These are phyloP conservation scores for Ormia ochracea DNA, from an alignment of 2,888 invertebrate genomes.

Conservation along the genomic window DNA sequence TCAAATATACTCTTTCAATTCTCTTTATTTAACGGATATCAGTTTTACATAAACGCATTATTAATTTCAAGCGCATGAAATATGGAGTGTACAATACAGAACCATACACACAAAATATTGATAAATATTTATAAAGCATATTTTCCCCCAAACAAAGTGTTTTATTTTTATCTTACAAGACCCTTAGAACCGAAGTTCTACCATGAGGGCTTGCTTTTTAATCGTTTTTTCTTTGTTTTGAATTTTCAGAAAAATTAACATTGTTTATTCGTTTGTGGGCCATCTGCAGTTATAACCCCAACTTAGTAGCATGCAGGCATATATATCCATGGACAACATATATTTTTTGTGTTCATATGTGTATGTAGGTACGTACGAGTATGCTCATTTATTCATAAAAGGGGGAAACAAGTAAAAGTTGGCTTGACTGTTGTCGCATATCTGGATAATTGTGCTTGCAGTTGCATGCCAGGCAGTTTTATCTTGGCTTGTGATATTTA, in stretches of 20 bases:
- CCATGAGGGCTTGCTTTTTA: constrained; percentile 15
- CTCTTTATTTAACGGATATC: constrained; percentile 3
- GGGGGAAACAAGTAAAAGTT: constrained; percentile 22
- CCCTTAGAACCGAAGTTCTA: constrained; percentile 6
- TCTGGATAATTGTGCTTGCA: constrained; percentile 47
- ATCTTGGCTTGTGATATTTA: constrained; percentile 16
- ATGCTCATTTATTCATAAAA: too few species aligned
- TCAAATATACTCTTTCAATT: constrained; percentile 2
- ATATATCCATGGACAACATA: too few species aligned
- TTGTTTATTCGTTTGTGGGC: not conserved
- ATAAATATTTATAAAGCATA: not conserved
- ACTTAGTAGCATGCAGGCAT: too few species aligned
- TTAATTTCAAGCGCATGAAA: constrained; percentile 3
- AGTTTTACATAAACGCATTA: constrained; percentile 19
- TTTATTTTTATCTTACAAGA: constrained; percentile 18
- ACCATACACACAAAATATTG: not conserved
- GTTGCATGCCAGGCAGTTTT: constrained; percentile 27
- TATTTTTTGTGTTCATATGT: too few species aligned
- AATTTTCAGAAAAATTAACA: constrained; percentile 36
- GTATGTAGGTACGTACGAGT: too few species aligned
- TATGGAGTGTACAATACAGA: not conserved
- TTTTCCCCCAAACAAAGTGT: not conserved
- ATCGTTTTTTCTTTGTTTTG: constrained; percentile 30
- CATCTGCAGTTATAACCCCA: constrained; percentile 39
- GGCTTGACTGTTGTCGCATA: constrained; percentile 33